A percentile compares a stretch with the other conserved stretches of the same genome.
These are phyloP conservation scores for Drosophila oshimai DNA, from an alignment of 1,140 invertebrate species.

Conservation along the genomic window DNA sequence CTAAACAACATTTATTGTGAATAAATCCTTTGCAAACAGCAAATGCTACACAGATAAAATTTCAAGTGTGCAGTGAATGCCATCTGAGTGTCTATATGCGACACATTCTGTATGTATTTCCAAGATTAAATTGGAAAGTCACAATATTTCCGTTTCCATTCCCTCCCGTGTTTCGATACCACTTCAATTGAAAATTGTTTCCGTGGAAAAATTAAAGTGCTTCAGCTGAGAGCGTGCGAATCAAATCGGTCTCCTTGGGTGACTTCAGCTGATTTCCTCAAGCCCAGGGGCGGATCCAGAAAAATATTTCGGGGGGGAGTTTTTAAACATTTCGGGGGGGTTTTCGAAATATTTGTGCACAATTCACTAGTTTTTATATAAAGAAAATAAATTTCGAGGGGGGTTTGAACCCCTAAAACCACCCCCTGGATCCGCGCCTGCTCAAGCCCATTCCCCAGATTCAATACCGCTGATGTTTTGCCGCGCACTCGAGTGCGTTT, in stretches of 20 bases:
- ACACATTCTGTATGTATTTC: too few species aligned
- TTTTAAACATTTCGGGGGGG: too few species aligned
- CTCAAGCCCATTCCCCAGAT: not conserved
- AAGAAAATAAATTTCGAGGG: too few species aligned
- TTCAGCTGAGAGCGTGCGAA: slow-evolving; percentile 43
- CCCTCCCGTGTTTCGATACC: too few species aligned
- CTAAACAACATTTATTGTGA: slow-evolving; percentile 45
- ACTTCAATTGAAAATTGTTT: slow-evolving; percentile 76
- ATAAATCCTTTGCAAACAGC: slow-evolving; percentile 35
- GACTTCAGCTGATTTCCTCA: too few species aligned
- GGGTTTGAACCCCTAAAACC: too few species aligned
- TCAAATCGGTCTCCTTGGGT: slow-evolving; percentile 46
- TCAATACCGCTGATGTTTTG: slow-evolving; percentile 72
- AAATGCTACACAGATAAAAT: slow-evolving; percentile 58
- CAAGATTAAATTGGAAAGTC: slow-evolving; percentile 65
- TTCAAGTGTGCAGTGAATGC: slow-evolving; percentile 57
- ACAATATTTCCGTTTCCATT: slow-evolving; percentile 4
- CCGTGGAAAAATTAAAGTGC: slow-evolving; percentile 68
- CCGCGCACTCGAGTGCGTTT: slow-evolving; percentile 79
- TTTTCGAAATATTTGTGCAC: too few species aligned
- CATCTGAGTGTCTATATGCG: slow-evolving; percentile 55
- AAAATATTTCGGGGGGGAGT: too few species aligned
- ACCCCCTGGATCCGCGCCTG: too few species aligned
- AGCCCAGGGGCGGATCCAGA: too few species aligned
- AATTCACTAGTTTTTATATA: too few species aligned